Base-by-base conservation (phyloP, 2,888 invertebrate genomes). In the Eupithecia inturbata region DNA sequence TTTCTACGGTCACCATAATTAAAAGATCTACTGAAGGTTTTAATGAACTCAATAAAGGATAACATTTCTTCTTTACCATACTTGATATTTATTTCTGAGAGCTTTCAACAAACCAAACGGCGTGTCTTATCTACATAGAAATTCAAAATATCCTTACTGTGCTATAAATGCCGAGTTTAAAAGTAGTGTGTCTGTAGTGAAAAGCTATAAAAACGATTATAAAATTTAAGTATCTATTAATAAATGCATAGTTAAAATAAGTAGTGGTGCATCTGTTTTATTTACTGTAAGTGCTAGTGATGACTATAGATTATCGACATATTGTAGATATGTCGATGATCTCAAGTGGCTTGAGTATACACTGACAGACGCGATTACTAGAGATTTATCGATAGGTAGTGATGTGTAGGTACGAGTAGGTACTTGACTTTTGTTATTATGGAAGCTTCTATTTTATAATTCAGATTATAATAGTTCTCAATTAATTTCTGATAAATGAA, bases 291-390 rank as follows among this genome's bases (percentile, higher is more conserved):
- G 75, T 75, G 72, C 68, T 75, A 78, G 76, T 77, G 78, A 72
- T 78, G 76, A 77, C 41, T 64, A 76, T 28, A 68, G 71, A 73
- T 79, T 67, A 64, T 45, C 71, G 69, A 74, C 74, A 66, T 45
- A 71, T 68, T 57, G 57, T 57, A 12, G 57, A 57, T 57, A 57
- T 71, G 77, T 73, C 75, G 77, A 78, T 72, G 62, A 68, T 71
- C 71, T 80, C 74, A 72, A 78, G 80, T 75, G 75, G 73, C 72
- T 70, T 36, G 63, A 79, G 77, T 79, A 72, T 68, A 31, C 22
- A 72, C 78, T 77, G 78, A 80, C 79, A 80, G 77, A 74, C 71
- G 70, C 69, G 74, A 77, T 78, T 77, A 74, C 63, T 60, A 53
- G 28, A 74, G 57, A 77, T 76, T 78, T 75, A 70, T 73, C 72